Evolutionary conservation across 2,888 invertebrate species (phyloP).

Genomic region (Anagyrus pseudococci): DNA sequence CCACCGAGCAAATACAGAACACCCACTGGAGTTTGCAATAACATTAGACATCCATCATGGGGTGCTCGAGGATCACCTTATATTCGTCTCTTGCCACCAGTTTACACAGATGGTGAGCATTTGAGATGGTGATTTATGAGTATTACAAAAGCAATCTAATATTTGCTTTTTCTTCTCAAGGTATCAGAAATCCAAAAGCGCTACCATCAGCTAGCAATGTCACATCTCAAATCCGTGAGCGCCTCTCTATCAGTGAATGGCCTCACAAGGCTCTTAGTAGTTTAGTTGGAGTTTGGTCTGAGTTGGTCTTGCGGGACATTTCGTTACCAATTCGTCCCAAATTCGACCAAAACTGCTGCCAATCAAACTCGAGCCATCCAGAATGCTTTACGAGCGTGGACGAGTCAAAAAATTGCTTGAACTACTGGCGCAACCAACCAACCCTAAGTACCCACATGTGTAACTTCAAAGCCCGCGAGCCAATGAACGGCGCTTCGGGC

Average conservation of each 20-base stretch:
- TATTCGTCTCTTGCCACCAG: conserved; percentile 73
- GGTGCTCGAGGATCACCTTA: conserved; percentile 82
- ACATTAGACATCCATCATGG: conserved; percentile 84
- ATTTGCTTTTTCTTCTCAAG: too few relatives aligned
- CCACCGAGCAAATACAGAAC: conserved; percentile 85
- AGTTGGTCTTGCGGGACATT: conserved; percentile 76
- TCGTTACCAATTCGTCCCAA: conserved; percentile 71
- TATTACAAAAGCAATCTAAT: too few relatives aligned
- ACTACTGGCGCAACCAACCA: conserved; percentile 76
- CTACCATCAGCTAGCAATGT: conserved; percentile 70
- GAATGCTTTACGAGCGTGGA: conserved; percentile 65
- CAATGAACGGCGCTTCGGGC: conserved; percentile 84
- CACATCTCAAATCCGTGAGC: conserved; percentile 65
- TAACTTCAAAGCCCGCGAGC: conserved; percentile 71
- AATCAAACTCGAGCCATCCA: conserved; percentile 56
- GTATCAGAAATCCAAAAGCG: too few relatives aligned
- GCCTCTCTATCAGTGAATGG: conserved; percentile 54
- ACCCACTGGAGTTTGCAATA: conserved; percentile 86
- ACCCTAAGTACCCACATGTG: conserved; percentile 52
- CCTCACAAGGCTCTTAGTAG: conserved; percentile 80
- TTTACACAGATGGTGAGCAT: conserved; percentile 79
- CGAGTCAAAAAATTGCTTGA: conserved; percentile 64
- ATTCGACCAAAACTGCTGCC: conserved; percentile 48
- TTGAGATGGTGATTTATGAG: too few relatives aligned
- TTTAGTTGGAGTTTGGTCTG: conserved; percentile 81